phyloP scores from a whole-genome alignment of 2,888 invertebrate genomes.

The Euplagia quadripunctaria region DNA sequence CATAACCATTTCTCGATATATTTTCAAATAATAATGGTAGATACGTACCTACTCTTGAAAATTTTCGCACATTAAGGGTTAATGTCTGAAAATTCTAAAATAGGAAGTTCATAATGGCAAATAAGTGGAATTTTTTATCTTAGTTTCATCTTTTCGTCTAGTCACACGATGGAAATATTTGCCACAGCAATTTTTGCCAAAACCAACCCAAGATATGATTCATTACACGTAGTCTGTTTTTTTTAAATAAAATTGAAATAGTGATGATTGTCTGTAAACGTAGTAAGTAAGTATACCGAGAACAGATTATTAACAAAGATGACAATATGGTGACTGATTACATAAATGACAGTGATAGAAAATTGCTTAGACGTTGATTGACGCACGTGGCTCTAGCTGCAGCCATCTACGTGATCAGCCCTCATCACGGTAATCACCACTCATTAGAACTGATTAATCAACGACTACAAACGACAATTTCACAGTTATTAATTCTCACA shows the following conservation, averaged over 20 bases:
- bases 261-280: neutral
- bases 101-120: neutral
- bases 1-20: neutral
- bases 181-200: neutral
- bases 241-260: neutral
- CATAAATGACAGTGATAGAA: conserved; percentile 6
- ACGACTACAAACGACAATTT: neutral
- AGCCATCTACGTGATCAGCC: neutral
- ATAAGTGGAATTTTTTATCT: neutral
- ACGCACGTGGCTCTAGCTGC: conserved; percentile 16
- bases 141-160: neutral
- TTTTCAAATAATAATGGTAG: neutral
- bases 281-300: neutral
- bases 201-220: neutral
- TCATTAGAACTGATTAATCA: conserved; percentile 4
- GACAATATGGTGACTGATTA: conserved; percentile 2
- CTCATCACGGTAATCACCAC: conserved; percentile 4
- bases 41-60: neutral
- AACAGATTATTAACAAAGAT: conserved; percentile 1
- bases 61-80: neutral
- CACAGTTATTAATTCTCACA: neutral
- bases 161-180: neutral
- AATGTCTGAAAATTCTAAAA: too few species aligned
- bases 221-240: neutral
- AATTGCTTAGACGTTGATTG: neutral